Evolutionary conservation across 2,888 invertebrate species (phyloP).

Genomic region (Pseudoips prasinana): DNA sequence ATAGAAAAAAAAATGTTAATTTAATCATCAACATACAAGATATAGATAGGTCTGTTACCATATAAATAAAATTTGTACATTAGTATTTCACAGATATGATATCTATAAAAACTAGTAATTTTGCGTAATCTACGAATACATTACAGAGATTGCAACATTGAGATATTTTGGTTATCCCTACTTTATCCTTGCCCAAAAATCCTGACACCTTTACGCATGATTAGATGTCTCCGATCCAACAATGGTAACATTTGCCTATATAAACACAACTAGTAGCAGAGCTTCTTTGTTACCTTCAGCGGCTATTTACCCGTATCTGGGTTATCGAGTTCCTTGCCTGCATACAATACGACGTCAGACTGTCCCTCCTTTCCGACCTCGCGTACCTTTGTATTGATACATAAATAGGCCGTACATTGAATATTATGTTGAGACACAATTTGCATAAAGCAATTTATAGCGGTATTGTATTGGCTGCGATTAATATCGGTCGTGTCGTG

Average conservation of each 20-base stretch:
- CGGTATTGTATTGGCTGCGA: constrained; percentile 28
- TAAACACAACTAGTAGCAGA: constrained; percentile 30
- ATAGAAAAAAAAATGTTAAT: no score
- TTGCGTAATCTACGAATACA: no score
- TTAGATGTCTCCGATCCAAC: constrained; percentile 26
- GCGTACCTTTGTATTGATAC: constrained; percentile 38
- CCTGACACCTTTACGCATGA: constrained; percentile 28
- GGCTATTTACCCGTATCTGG: constrained; percentile 51
- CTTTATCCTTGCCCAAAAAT: constrained; percentile 8
- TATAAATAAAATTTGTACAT: no score
- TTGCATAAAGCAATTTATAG: constrained; percentile 44
- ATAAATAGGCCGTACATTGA: constrained; percentile 42
- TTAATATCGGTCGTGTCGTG: constrained; percentile 24
- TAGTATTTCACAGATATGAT: no score
- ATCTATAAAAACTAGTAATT: no score
- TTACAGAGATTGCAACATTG: no score
- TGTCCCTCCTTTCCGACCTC: constrained; percentile 49
- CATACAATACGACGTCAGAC: constrained; percentile 47
- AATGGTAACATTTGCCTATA: constrained; percentile 36
- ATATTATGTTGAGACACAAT: constrained; percentile 41
- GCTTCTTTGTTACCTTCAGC: constrained; percentile 39
- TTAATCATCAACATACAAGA: no score
- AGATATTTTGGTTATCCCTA: no score
- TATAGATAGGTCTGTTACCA: no score
- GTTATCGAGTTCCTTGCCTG: constrained; percentile 49